A percentile compares a stretch with the other conserved stretches of the same genome.
Conservation (phyloP, 1,140 invertebrate genomes). For the Danaus plexippus region DNA sequence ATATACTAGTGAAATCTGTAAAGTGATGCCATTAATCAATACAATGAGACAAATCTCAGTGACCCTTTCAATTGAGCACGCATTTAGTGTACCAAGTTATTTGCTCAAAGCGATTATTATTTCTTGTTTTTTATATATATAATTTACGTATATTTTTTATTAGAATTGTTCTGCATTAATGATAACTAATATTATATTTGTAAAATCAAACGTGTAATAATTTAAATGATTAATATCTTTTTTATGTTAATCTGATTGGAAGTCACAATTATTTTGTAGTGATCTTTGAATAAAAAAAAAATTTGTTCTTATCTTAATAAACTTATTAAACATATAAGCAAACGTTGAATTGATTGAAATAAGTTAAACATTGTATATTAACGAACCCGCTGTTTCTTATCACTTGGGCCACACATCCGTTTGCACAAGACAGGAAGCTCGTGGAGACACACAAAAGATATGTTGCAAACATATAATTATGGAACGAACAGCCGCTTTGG, state of each 20-base stretch:
- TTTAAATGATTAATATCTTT: too few species aligned
- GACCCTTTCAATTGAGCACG: conserved; percentile 30
- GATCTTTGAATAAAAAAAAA: too few species aligned
- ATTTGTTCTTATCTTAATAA: too few species aligned
- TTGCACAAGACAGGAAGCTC: conserved; percentile 34
- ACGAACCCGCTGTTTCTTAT: conserved; percentile 4
- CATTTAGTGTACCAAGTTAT: conserved; percentile 19
- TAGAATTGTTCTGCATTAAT: too few species aligned
- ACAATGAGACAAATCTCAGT: conserved; percentile 33
- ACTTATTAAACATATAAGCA: too few species aligned
- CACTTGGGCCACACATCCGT: conserved; percentile 14
- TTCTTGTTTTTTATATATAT: neutral
- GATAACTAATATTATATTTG: too few species aligned
- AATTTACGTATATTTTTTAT: neutral
- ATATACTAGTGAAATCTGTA: too few species aligned
- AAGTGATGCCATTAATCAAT: conserved; percentile 27
- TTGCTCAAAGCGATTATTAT: neutral
- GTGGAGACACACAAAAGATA: conserved; percentile 36
- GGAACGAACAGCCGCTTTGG: conserved; percentile 4
- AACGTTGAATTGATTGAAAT: too few species aligned
- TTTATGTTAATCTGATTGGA: too few species aligned
- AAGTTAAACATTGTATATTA: neutral
- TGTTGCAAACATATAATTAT: conserved; percentile 67
- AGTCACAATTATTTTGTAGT: too few species aligned
- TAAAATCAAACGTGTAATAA: too few species aligned